phyloP scores from a whole-genome alignment of 2,797 vertebrate genomes.

The Takifugu ocellatus region DNA sequence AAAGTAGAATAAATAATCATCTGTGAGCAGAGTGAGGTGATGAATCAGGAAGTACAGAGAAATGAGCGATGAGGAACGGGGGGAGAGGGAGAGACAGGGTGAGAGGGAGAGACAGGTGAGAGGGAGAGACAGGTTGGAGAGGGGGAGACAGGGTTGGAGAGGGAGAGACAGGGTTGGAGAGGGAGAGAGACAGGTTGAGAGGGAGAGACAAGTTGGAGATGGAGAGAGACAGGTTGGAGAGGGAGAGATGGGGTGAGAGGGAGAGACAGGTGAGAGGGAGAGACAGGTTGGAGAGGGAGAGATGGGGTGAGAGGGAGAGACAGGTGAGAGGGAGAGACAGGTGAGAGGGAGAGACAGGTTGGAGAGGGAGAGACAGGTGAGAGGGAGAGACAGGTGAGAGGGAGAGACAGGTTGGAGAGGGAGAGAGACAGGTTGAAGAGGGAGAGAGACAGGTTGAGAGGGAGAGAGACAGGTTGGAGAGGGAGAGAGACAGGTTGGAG shows the following conservation, averaged over 20 bases:
- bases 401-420: too few relatives aligned
- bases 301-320: background rate
- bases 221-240: too few relatives aligned
- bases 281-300: background rate
- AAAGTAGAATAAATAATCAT: slow-evolving; percentile 39
- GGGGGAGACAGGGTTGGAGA: background rate
- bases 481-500: background rate
- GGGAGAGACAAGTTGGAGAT: too few relatives aligned
- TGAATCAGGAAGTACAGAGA: slow-evolving; percentile 14
- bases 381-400: too few relatives aligned
- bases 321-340: too few relatives aligned
- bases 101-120: background rate
- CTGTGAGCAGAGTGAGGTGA: slow-evolving; percentile 18
- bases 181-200: background rate
- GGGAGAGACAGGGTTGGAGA: slow-evolving; percentile 1
- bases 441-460: background rate
- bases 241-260: too few relatives aligned
- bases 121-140: too few relatives aligned
- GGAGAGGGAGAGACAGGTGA: too few relatives aligned
- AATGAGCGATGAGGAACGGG: slow-evolving; percentile 17
- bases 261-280: too few relatives aligned
- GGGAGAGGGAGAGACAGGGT: background rate
- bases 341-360: background rate
- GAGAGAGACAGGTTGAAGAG: background rate
- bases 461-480: too few relatives aligned